Conservation (phyloP, 2,888 invertebrate genomes). For the Pollenia labialis region DNA sequence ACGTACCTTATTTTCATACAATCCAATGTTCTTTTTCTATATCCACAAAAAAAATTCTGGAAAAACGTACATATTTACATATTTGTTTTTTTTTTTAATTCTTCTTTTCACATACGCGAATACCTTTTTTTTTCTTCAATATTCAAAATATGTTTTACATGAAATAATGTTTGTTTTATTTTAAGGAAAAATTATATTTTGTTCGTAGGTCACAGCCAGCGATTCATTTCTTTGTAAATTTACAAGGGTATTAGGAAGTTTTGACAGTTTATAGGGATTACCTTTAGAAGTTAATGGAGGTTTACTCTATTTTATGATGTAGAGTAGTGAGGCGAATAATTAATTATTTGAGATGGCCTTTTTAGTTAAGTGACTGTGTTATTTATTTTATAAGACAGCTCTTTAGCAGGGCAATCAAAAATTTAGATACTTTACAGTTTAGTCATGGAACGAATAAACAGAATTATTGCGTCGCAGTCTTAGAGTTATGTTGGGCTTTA, state of each 20-base stretch:
- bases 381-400: no score
- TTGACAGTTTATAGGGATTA: background rate
- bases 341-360: no score
- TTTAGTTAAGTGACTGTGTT: no score
- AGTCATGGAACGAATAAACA: no score
- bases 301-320: background rate
- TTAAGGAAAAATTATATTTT: conserved; percentile 7
- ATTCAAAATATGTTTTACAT: background rate
- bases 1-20: background rate
- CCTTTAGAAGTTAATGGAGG: background rate
- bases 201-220: background rate
- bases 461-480: no score
- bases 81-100: background rate
- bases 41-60: background rate
- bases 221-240: background rate
- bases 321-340: no score
- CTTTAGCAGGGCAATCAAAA: no score
- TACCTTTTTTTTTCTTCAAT: background rate
- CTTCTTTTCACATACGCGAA: background rate
- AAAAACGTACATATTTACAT: background rate
- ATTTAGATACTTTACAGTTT: no score
- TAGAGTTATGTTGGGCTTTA: no score
- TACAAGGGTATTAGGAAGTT: background rate
- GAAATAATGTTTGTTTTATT: conserved; percentile 6
- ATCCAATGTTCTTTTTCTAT: background rate